These are phyloP conservation scores for Protobothrops flavoviridis DNA, from an alignment of 2,113 vertebrate genomes.

Conservation along the genomic window DNA sequence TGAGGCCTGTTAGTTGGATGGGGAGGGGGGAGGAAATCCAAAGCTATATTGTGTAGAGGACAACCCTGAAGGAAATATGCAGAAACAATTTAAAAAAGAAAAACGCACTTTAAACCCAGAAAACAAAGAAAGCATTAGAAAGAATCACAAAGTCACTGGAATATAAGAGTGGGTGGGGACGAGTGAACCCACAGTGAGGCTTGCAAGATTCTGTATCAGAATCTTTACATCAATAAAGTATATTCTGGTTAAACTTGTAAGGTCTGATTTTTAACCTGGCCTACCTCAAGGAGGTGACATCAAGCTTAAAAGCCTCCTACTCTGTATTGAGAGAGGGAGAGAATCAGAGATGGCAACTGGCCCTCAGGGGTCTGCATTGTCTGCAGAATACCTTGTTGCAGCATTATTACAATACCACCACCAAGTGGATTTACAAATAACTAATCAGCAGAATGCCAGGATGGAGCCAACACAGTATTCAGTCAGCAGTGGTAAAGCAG, in stretches of 20 bases:
- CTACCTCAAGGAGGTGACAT: not conserved
- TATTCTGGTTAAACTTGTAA: not conserved
- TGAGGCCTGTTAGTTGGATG: not conserved
- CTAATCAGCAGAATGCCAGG: not conserved
- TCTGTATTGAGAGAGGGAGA: not conserved
- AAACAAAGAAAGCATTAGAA: not conserved
- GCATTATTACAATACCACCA: not conserved
- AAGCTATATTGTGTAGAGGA: not conserved
- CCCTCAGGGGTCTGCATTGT: not conserved
- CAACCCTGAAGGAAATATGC: not conserved
- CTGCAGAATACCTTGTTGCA: not conserved
- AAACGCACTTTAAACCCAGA: not conserved
- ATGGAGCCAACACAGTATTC: not conserved
- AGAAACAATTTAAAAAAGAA: not conserved
- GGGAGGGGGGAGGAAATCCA: not conserved
- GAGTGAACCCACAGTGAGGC: not conserved
- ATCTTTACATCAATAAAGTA: not conserved
- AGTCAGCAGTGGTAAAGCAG: not conserved
- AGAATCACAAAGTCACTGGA: not conserved
- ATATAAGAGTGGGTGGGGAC: rapidly evolving
- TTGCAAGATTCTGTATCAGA: not conserved
- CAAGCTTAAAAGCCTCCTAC: not conserved
- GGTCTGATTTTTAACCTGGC: not conserved
- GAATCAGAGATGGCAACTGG: not conserved
- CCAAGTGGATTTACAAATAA: not conserved